phyloP scores from a whole-genome alignment of 2,888 invertebrate species.

The Ectobius pallidus region DNA sequence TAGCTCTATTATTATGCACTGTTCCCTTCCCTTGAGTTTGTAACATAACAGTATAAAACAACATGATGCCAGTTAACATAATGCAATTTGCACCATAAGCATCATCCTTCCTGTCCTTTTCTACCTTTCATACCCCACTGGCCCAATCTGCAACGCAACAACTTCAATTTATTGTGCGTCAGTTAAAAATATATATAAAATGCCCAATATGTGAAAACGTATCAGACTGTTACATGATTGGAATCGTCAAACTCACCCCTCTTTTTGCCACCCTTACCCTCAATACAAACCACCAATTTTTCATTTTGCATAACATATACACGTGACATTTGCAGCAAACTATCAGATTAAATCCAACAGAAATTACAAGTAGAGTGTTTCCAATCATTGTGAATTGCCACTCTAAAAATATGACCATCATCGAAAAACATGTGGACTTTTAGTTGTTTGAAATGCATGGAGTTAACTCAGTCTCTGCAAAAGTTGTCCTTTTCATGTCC shows the following conservation, averaged over 20 bases:
- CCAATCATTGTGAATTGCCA: slow-evolving; percentile 18
- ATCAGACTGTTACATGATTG: slow-evolving; percentile 33
- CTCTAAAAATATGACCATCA: slow-evolving; percentile 5
- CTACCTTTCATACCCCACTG: not conserved
- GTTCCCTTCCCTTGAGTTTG: no score
- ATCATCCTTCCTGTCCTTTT: not conserved
- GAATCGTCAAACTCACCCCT: not conserved
- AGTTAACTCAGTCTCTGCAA: no score
- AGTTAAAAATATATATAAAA: not conserved
- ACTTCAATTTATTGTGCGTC: slow-evolving; percentile 27
- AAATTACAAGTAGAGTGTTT: slow-evolving; percentile 15
- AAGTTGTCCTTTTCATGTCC: not conserved
- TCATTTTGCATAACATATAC: slow-evolving; percentile 10
- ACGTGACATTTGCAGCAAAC: slow-evolving; percentile 6
- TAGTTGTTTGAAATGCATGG: not conserved
- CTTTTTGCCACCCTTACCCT: not conserved
- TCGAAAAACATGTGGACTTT: not conserved
- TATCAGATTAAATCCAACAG: slow-evolving; percentile 18
- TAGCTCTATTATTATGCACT: no score
- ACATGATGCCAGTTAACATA: slow-evolving; percentile 17
- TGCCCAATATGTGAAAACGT: slow-evolving; percentile 20
- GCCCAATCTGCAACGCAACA: not conserved
- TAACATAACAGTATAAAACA: not conserved
- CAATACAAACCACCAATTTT: slow-evolving; percentile 7
- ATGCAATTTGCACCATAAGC: slow-evolving; percentile 14